These are phyloP conservation scores for Pogonocherus hispidulus DNA, from an alignment of 2,888 invertebrate species.

Conservation along the genomic window DNA sequence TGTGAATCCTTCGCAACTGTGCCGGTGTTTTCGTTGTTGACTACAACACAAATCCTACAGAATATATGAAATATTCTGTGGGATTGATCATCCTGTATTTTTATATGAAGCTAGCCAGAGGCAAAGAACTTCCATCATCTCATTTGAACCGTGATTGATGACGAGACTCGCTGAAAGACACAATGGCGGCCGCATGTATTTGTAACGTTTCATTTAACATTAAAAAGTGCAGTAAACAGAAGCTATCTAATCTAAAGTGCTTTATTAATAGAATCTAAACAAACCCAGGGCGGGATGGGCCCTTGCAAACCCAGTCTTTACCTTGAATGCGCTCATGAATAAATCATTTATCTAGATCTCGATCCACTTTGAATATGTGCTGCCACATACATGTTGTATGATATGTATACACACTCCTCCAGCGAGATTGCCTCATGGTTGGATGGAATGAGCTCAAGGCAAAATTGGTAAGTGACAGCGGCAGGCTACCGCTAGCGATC, in stretches of 20 bases:
- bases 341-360: conserved; percentile 66
- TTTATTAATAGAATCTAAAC: conserved; percentile 66
- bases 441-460: conserved; percentile 61
- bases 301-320: conserved; percentile 62
- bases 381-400: conserved; percentile 65
- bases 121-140: conserved; percentile 12
- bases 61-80: no score
- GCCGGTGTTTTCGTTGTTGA: no score
- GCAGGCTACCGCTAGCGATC: conserved; percentile 48
- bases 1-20: no score
- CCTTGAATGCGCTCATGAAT: conserved; percentile 65
- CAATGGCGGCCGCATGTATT: conserved; percentile 53
- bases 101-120: background rate
- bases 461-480: conserved; percentile 56
- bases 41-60: no score
- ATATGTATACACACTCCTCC: conserved; percentile 59
- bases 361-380: conserved; percentile 65
- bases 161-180: conserved; percentile 41
- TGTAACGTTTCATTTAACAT: conserved; percentile 63
- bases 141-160: conserved; percentile 45
- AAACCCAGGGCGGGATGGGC: conserved; percentile 58
- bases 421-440: conserved; percentile 58
- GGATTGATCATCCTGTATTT: background rate
- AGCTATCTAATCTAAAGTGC: conserved; percentile 64
- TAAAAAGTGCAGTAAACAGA: conserved; percentile 62